Conservation (phyloP, 1,140 invertebrate species). For the Rhyzopertha dominica region DNA sequence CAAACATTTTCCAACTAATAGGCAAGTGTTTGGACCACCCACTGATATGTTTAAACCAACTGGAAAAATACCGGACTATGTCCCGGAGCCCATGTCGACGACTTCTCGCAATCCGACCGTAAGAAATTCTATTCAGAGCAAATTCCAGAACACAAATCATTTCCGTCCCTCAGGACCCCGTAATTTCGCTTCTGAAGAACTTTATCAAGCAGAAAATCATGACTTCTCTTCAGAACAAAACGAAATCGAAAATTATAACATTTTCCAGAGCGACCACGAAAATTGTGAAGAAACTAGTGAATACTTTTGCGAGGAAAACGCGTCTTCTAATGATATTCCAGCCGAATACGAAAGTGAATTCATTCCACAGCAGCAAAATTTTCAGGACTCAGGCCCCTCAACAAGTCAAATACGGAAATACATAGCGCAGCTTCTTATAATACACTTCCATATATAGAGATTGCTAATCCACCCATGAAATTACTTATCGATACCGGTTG, state of each 20-base stretch:
- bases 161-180: slow-evolving; percentile 6
- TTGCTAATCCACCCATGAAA: slow-evolving; percentile 19
- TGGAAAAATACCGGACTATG: too few species aligned
- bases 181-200: slow-evolving; percentile 13
- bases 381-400: too few species aligned
- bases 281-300: slow-evolving; percentile 6
- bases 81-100: too few species aligned
- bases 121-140: slow-evolving; percentile 7
- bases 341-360: slow-evolving; percentile 1
- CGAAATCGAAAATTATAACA: slow-evolving; percentile 7
- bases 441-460: slow-evolving; percentile 25
- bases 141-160: slow-evolving; percentile 4
- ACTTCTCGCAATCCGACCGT: slow-evolving; percentile 2
- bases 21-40: slow-evolving; percentile 21
- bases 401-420: slow-evolving; percentile 7
- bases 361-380: too few species aligned
- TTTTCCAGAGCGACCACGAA: slow-evolving; percentile 5
- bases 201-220: too few species aligned
- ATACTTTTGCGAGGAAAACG: too few species aligned
- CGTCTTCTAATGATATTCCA: neutral
- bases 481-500: slow-evolving; percentile 27
- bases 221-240: too few species aligned
- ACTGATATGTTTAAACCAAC: slow-evolving; percentile 20
- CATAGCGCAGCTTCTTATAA: slow-evolving; percentile 16
- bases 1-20: slow-evolving; percentile 19